Base-by-base conservation (phyloP, 2,888 invertebrate species). In the Leuctra nigra region DNA sequence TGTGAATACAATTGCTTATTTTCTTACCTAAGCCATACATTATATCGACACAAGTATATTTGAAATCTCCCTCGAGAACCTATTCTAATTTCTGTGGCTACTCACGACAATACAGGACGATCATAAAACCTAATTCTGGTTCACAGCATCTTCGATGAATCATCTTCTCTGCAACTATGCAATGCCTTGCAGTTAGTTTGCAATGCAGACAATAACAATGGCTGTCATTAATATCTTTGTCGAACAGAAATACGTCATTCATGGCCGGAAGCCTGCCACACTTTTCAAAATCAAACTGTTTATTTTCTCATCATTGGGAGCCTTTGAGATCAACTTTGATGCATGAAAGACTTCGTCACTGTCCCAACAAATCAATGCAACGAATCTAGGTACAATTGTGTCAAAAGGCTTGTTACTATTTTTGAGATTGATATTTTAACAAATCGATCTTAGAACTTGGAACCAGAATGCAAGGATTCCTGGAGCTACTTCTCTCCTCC, bases 151-250 rank as follows among this genome's bases (percentile, higher is more conserved):
- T n/a, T n/a, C n/a, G n/a, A n/a, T n/a, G n/a, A n/a, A n/a, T n/a
- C n/a, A n/a, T n/a, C n/a, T n/a, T n/a, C n/a, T n/a, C n/a, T n/a
- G n/a, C n/a, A n/a, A n/a, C n/a, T n/a, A n/a, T n/a, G n/a, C n/a
- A n/a, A n/a, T n/a, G n/a, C n/a, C n/a, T n/a, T n/a, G n/a, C n/a
- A n/a, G n/a, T n/a, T n/a, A n/a, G n/a, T n/a, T n/a, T n/a, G n/a
- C n/a, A n/a, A 29, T 22, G 23, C 23, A 44, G 44, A 44, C 44
- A 44, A 44, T 44, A 44, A 44, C 44, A 44, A 20, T 23, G 44
- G 18, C 23, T 44, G 44, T 44, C 44, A 23, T 44, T 20, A 39
- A 14, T 16, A 18, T 20, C 23, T 44, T 29, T 29, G 29, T 29
- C 7, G 29, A 7, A 11, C 29, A 7, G 29, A 44, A 44, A 20